These are phyloP conservation scores for Myotis lucifugus DNA, from an alignment of 2,113 vertebrate species.

Conservation along the genomic window DNA sequence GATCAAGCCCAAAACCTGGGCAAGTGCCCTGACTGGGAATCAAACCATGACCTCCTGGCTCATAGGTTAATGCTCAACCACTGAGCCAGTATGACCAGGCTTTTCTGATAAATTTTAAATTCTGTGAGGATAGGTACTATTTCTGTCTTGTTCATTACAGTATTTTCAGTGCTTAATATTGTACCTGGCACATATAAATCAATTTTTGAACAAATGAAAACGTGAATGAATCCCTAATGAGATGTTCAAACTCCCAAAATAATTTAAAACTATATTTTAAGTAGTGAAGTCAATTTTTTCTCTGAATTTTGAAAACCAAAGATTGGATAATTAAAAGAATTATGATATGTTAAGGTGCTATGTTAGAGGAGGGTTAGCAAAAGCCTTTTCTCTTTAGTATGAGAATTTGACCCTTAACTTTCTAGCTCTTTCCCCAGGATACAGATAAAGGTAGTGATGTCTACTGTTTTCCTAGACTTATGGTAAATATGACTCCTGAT, in stretches of 20 bases:
- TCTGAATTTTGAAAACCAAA: constrained; percentile 31
- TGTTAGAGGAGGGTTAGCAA: neutral
- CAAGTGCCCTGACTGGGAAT: no score
- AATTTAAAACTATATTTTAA: neutral
- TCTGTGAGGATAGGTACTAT: neutral
- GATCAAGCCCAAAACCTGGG: no score
- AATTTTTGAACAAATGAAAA: constrained; percentile 17
- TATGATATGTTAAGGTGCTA: neutral
- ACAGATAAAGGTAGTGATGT: neutral
- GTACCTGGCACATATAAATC: neutral
- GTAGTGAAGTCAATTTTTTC: neutral
- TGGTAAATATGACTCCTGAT: neutral
- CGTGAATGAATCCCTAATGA: neutral
- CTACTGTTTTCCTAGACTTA: neutral
- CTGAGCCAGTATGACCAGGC: no score
- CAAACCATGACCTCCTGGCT: no score
- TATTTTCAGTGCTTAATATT: neutral
- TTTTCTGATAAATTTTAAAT: constrained; percentile 8
- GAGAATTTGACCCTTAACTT: constrained; percentile 15
- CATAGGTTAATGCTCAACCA: no score
- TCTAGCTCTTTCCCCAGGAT: neutral
- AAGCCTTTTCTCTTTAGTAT: neutral
- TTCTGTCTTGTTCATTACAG: neutral
- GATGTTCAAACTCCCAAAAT: neutral
- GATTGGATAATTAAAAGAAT: neutral